Evolutionary conservation across 1,140 invertebrate genomes (phyloP), one percentile per base, ranked within the genome.

Genomic region (Cyclargus thomasi): DNA sequence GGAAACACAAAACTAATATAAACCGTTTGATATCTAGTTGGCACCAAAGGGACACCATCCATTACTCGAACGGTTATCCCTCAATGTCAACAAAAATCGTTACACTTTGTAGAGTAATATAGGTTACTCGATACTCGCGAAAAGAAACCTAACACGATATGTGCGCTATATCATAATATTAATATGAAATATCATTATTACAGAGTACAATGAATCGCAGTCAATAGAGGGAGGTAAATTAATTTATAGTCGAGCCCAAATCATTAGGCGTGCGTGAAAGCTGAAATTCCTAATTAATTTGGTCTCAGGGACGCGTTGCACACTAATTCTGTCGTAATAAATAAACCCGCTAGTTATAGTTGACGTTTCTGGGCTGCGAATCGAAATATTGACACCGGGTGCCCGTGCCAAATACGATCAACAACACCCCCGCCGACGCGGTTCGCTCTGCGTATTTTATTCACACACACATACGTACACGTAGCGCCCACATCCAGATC

Each of bases 291-390:
- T 39, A 70, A 72, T 72, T 68, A 67, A 74, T 74, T 68, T 72
- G 67, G 67, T 75, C 70, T 83, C 80, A 78, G 71, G 78, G 77
- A 82, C 80, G 76, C 69, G 69, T 72, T 76, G 71, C 72, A 78
- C 67, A 81, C 81, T 85, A 86, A 86, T 82, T 82, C 75, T 76
- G 82, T 82, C 74, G 77, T 75, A 82, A 86, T 87, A 87, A 88
- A 86, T 86, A 78, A 79, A 53, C 68, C 78, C 70, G 70, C 76
- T 83, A 72, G 67, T 72, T 80, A 80, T 76, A 82, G 77, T 73
- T 83, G 86, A 89, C 85, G 75, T 86, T 85, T 84, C 85, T 86
- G 77, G 83, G 85, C 80, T 86, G 80, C 79, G 82, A 79, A 82
- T 82, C 80, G 81, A 85, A 85, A 81, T 84, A 89, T 89, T 85